Percentiles rank a stretch among this genome's conserved stretches.
phyloP scores from a whole-genome alignment of 2,797 vertebrate species.

The Limnodromus scolopaceus region DNA sequence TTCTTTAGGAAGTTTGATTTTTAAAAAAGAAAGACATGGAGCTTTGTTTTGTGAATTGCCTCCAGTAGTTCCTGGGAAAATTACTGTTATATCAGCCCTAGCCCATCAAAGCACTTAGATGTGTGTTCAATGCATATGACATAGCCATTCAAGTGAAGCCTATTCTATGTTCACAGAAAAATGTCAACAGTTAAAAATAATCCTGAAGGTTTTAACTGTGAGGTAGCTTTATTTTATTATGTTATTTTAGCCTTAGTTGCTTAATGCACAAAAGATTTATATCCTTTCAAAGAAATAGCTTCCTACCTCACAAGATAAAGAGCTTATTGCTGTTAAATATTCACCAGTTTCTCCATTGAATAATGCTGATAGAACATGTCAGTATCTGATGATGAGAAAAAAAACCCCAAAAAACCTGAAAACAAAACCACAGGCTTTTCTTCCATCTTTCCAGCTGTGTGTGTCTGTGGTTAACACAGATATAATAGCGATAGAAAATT shows the following conservation, averaged over 20 bases:
- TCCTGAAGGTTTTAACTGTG: not conserved
- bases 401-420: not conserved
- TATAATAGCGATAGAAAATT: not conserved
- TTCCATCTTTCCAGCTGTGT: not conserved
- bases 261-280: not conserved
- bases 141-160: not conserved
- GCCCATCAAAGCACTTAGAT: not conserved
- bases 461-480: not conserved
- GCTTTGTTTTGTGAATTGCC: not conserved
- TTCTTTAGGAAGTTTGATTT: not conserved
- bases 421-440: not conserved
- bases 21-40: not conserved
- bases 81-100: not conserved
- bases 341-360: not conserved
- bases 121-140: not conserved
- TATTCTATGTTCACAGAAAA: not conserved
- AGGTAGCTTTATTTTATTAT: not conserved
- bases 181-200: not conserved
- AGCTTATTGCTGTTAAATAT: not conserved
- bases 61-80: not conserved
- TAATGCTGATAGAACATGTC: not conserved
- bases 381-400: not conserved
- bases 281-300: not conserved
- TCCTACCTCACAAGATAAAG: not conserved
- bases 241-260: not conserved